These are phyloP conservation scores for Lophotriccus pileatus DNA, from an alignment of 2,797 vertebrate genomes.

Conservation along the genomic window DNA sequence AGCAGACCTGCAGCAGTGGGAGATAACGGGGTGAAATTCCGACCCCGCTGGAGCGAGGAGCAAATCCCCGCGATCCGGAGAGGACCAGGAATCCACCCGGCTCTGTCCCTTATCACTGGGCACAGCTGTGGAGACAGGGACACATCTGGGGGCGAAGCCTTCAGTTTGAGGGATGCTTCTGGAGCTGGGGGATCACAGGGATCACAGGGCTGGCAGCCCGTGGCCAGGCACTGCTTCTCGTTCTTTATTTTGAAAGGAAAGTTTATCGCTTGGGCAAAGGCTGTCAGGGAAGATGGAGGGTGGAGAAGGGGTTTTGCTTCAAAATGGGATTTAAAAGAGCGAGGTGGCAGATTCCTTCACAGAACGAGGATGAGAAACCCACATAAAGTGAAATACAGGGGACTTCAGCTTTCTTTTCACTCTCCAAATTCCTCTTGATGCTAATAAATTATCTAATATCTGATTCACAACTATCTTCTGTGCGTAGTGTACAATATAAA, in stretches of 20 bases:
- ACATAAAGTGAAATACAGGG: not conserved
- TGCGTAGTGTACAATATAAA: fast-evolving
- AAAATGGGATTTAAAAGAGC: not conserved
- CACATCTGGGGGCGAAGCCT: not conserved
- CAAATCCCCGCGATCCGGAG: not conserved
- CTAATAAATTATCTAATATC: not conserved
- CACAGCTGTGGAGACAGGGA: not conserved
- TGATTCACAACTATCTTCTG: not conserved
- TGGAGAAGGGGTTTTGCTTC: not conserved
- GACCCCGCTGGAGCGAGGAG: not conserved
- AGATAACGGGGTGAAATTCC: conserved; percentile 33
- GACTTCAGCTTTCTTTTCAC: not conserved
- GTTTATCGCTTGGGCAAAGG: not conserved
- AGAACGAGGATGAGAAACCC: fast-evolving
- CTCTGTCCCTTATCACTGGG: not conserved
- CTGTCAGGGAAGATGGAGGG: not conserved
- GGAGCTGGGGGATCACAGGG: not conserved
- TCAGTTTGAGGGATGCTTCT: not conserved
- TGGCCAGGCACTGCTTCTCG: not conserved
- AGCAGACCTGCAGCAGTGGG: conserved; percentile 2
- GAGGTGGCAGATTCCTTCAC: not conserved
- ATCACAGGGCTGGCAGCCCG: fast-evolving
- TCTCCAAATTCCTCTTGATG: not conserved
- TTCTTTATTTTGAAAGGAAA: not conserved
- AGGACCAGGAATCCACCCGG: not conserved